Evolutionary conservation across 2,888 invertebrate genomes (phyloP).

Genomic region (Conchocele bisecta): DNA sequence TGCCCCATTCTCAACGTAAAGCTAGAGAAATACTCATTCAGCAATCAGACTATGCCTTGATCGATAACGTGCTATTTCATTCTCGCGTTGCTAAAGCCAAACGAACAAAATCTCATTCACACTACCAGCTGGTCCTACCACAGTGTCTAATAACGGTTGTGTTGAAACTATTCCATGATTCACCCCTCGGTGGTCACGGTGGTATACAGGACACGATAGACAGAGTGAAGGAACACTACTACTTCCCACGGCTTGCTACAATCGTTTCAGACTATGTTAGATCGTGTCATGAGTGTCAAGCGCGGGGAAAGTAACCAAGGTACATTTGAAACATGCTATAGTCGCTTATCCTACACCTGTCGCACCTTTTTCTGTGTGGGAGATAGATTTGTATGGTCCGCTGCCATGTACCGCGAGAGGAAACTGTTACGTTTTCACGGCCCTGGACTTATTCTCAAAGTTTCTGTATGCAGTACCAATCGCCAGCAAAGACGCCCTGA

Average conservation of each 20-base stretch:
- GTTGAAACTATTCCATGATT: conserved; percentile 40
- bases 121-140: conserved; percentile 47
- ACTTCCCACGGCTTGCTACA: conserved; percentile 20
- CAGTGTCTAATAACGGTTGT: conserved; percentile 16
- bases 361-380: conserved; percentile 51
- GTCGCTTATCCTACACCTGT: conserved; percentile 39
- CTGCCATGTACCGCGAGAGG: conserved; percentile 28
- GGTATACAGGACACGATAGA: conserved; percentile 52
- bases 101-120: conserved; percentile 17
- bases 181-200: conserved; percentile 38
- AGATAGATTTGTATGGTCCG: conserved; percentile 51
- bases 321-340: conserved; percentile 21
- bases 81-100: conserved; percentile 22
- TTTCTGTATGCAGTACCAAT: conserved; percentile 34
- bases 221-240: conserved; percentile 33
- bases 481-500: conserved; percentile 32
- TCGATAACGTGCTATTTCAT: conserved; percentile 37
- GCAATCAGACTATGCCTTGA: conserved; percentile 32
- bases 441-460: conserved; percentile 46
- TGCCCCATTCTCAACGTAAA: conserved; percentile 41
- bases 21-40: conserved; percentile 34
- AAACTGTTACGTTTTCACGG: conserved; percentile 50
- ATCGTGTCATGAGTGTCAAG: conserved; percentile 30
- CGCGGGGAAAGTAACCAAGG: conserved; percentile 30
- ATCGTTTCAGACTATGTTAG: conserved; percentile 35